Evolutionary conservation across 2,888 invertebrate species (phyloP).

Genomic region (Torymus aiolomorphi): DNA sequence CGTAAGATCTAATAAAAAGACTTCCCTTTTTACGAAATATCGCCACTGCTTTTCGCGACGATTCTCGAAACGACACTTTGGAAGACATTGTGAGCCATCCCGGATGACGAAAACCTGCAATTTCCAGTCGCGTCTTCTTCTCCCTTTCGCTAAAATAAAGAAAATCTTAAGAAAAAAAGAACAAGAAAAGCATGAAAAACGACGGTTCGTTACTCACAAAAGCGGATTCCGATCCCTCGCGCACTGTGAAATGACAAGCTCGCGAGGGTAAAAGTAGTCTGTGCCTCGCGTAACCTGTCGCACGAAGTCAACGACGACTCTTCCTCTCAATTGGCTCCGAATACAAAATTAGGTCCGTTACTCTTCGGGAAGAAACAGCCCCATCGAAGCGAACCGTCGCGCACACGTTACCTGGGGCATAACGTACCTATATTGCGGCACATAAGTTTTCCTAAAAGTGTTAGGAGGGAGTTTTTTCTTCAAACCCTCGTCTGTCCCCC

Average conservation of each 20-base stretch:
- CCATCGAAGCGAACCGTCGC: not conserved
- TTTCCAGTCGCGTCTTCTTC: constrained; percentile 24
- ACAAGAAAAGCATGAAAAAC: constrained; percentile 35
- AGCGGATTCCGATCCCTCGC: constrained; percentile 19
- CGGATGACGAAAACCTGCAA: constrained; percentile 31
- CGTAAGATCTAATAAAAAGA: too few species aligned
- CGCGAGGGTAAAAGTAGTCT: constrained; percentile 22
- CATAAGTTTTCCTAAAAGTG: constrained; percentile 15
- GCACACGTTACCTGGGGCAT: not conserved
- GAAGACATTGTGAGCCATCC: not conserved
- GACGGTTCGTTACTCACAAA: constrained; percentile 42
- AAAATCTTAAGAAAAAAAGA: constrained; percentile 17
- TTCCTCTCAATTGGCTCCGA: constrained; percentile 64
- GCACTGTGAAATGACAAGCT: constrained; percentile 4
- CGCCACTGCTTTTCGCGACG: not conserved
- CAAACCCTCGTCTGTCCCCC: too few species aligned
- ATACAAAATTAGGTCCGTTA: constrained; percentile 63
- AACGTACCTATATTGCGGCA: constrained; percentile 24
- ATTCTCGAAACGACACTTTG: not conserved
- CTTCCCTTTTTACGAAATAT: too few species aligned
- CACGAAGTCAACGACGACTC: constrained; percentile 48
- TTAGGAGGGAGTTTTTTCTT: not conserved
- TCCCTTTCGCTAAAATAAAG: constrained; percentile 27
- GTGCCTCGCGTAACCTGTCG: constrained; percentile 4
- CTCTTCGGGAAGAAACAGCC: not conserved